Evolutionary conservation across 2,113 vertebrate species (phyloP), one percentile per base, ranked within the genome.

Genomic region (Columbina picui): DNA sequence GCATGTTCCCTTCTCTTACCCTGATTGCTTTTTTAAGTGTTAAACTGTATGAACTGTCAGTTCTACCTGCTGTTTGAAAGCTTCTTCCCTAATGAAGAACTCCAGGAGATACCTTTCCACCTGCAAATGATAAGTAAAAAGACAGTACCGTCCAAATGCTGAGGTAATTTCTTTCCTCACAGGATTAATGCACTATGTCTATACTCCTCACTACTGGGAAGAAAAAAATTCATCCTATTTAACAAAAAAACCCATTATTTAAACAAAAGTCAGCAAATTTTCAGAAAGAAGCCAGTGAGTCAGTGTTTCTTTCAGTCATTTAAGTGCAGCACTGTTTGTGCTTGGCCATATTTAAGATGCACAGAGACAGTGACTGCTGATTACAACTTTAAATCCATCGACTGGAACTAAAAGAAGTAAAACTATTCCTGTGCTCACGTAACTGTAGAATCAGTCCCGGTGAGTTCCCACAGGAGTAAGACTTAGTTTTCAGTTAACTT

Each of bases 1-100:
- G 93, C 95, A 97, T 95, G 96, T 84, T 96, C 67, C 83, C 59
- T 87, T 87, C 41, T 91, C 84, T 93, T 89, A 60, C 19, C 84
- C 82, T n/a, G 73, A 12, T 12, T 16, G 56, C 81, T 83, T 56
- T 64, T 71, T 77, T n/a, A 63, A 75, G 47, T 81, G 71, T 95
- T 89, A 86, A 88, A 93, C 50, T 93, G 85, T 92, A 74, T 41
- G 55, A 92, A 93, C 63, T 85, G 76, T 78, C 60, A 74, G 79
- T 94, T 95, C 79, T 94, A 93, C 71, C 90, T 91, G 87, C 39
- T 82, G 36, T 74, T 86, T 89, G 56, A 88, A 89, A 91, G 87
- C 52, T 85, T 91, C 65, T 89, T 81, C 77, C 36, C 18, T 75
- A 47, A 43, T 20, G 39, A 71, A 39, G 75, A 91, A 79, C 53